Base-by-base conservation (phyloP, 2,797 vertebrate species). In the Lepilemur ruficaudatus region DNA sequence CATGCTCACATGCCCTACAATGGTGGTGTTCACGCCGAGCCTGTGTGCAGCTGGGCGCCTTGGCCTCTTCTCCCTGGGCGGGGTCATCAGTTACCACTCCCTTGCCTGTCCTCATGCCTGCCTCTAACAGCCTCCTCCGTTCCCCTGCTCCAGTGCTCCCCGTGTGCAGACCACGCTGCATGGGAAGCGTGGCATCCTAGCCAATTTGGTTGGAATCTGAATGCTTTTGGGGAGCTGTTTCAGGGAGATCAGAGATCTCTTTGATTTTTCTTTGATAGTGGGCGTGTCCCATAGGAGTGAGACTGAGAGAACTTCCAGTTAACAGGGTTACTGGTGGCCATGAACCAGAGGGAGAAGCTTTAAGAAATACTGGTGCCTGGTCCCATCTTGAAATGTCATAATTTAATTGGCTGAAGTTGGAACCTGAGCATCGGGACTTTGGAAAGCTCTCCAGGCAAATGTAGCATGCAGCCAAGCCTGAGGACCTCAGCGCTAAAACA, bases 51-150 rank as follows among this genome's bases (percentile, higher is more conserved):
- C 0, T 43, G 13, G 65, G 22, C 48, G 30, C 12, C n/a, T 63
- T 5, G 3, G 25, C n/a, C 23, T 32, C 13, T 46, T 55, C 23
- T 67, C 4, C 32, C 41, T 0, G 0, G 2, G 30, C 10, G 9
- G 13, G 38, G 28, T 11, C 9, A 8, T 69, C 79, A 20, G 9
- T 67, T 18, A 2, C 7, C 18, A 12, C 43, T 11, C 25, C 38
- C 48, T 15, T 43, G 12, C 48, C 12, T 18, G 7, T 43, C 17
- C 3, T 22, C 28, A 0, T 0, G 5, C 12, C 13, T 38, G 20
- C 5, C 20, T 41, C 63, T 32, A 76, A 7, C 0, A n/a, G 14
- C 32, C 22, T 50, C 3, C 46, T 28, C 76, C 3, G 1, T 32
- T 13, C 13, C 32, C 12, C 35, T 13, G 32, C 7, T 18, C 72